Percentiles rank a stretch among this genome's conserved stretches.
phyloP scores from a whole-genome alignment of 2,888 invertebrate genomes.

The Phyllotreta striolata region DNA sequence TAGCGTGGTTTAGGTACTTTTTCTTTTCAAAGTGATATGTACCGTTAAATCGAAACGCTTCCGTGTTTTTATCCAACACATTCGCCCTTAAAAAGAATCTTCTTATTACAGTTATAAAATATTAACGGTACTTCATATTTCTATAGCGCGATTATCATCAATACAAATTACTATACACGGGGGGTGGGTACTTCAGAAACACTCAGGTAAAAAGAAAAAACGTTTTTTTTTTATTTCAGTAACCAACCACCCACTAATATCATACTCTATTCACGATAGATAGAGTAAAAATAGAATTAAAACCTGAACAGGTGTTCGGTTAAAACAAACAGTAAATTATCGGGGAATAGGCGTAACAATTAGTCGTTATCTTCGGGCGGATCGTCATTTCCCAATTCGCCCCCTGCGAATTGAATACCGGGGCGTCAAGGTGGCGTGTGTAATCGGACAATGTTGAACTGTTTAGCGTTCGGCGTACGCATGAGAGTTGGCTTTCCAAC shows the following conservation, averaged over 20 bases:
- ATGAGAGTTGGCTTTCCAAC: conserved; percentile 58
- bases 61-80: conserved; percentile 15
- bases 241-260: too few species aligned
- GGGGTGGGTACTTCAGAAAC: too few species aligned
- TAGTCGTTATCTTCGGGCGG: conserved; percentile 24
- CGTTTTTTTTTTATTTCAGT: too few species aligned
- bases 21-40: too few species aligned
- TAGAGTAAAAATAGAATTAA: too few species aligned
- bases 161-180: not conserved
- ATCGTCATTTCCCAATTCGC: conserved; percentile 20
- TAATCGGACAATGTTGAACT: conserved; percentile 48
- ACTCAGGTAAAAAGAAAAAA: too few species aligned
- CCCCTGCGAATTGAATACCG: conserved; percentile 27
- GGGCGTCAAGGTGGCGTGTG: conserved; percentile 47
- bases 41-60: not conserved
- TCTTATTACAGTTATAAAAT: conserved; percentile 34
- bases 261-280: too few species aligned
- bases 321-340: too few species aligned
- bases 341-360: not conserved
- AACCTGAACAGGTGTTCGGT: too few species aligned
- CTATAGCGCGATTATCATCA: conserved; percentile 26
- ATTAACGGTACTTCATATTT: conserved; percentile 40
- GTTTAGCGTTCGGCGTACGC: conserved; percentile 47
- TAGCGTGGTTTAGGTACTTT: too few species aligned
- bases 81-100: conserved; percentile 19